Evolutionary conservation across 64 coral and sea anemone species (phyloP), one percentile per base, ranked within the genome.

Genomic region (Porites lutea): DNA sequence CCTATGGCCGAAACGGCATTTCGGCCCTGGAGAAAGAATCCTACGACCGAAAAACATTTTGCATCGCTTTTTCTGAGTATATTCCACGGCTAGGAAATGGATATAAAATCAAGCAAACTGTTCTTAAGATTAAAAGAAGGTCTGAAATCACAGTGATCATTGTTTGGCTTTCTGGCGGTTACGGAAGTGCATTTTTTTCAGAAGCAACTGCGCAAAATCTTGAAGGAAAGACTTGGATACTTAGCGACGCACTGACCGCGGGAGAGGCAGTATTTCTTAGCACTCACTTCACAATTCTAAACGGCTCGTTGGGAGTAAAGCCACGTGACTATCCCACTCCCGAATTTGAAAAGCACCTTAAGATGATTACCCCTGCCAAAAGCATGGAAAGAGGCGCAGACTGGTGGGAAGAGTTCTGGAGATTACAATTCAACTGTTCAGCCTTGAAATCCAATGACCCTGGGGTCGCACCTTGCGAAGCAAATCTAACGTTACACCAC

Each of bases 1-100:
- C 61, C 0, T 84, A 84, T 66, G 82, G 82, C 4, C 54, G 82
- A 67, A 45, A 84, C 47, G 82, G 82, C 0, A 62, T 84, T 1
- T 27, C 15, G 59, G 55, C 27, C 2, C 60, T 84, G 0, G 60
- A 64, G n/a, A 20, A 65, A 20, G 82, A 84, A 65, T 61, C 82
- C 11, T 9, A 48, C 27, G 61, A 66, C 9, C 27, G 82, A 84
- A 49, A 66, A 14, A 68, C 16, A 11, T 84, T 84, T 43, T 84
- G 82, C 49, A 11, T 84, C 2, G 82, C 37, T 46, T 46, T 84
- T 11, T 6, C 82, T 18, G 82, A 84, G 43, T 84, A 67, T 50
- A 66, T 84, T 8, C 18, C 19, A 22, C 66, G 66, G 9, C 19
- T 22, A 20, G 22, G 5, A 37, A 2, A 37, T 0, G 2, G 3